Evolutionary conservation across 2,113 vertebrate species (phyloP), one percentile per base, ranked within the genome.

Genomic region (Gallinago media): DNA sequence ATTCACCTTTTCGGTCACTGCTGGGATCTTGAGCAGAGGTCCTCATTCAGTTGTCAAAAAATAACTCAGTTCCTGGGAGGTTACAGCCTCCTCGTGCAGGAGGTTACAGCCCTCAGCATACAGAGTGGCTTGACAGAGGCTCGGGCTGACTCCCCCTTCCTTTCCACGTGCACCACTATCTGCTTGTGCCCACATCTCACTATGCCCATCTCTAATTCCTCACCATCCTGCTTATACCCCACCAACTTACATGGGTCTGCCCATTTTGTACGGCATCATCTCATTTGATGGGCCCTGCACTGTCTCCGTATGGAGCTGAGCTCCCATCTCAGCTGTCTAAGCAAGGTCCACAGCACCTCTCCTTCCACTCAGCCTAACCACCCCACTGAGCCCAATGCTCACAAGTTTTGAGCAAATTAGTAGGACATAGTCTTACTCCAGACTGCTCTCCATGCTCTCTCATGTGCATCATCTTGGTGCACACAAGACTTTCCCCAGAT

Each of bases 271-370:
- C 5, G 17, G 42, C 36, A 32, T 32, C 34, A n/a, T 52, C 47
- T 74, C 14, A 6, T 27, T 27, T 25, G 44, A 18, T 0, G 0
- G 58, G 46, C n/a, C 27, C 26, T 59, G 3, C 32, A 18, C 32
- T 63, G 38, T 27, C 47, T 42, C 58, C 0, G 1, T 1, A 0
- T 0, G 0, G 40, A 3, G 31, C 66, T 54, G 42, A 91, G 59
- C 61, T 46, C 46, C 46, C 46, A 20, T 19, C 46, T 74, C 5
- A 0, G 65, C 68, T 66, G 7, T 7, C 9, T 13, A 15, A 75
- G 17, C 83, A 56, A 81, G 61, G n/a, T 29, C 61, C 34, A 14
- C 4, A 1, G 59, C 4, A 6, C 34, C 44, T 46, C 73, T 56
- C 13, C 0, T 49, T 56, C 59, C 0, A 1, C 31, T 15, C 59